Evolutionary conservation across 2,113 vertebrate species (phyloP), one percentile per base, ranked within the genome.

Genomic region (Brachionichthys hirsutus): DNA sequence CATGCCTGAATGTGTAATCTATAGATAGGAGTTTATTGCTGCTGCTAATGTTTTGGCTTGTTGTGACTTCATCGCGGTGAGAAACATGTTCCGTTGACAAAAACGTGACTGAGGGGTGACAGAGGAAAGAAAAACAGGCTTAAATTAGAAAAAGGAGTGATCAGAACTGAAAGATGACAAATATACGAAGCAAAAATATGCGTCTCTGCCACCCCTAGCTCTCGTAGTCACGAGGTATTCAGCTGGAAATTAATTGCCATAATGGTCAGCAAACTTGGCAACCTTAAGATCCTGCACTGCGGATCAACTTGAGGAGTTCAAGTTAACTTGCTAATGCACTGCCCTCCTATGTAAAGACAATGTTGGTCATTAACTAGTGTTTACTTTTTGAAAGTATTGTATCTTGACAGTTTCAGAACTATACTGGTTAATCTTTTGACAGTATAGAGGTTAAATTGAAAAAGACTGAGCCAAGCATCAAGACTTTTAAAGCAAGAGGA

Each of bases 221-320:
- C 53, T 70, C 75, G 24, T 30, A 30, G 24, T 30, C 24, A 30
- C 36, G 3, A 38, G 12, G 12, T 12, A 9, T 38, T 38, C 36
- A 38, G 6, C 0, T 38, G 24, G 24, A 30, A 30, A 30, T 38
- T 38, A 7, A 38, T 38, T 10, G 10, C 12, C 9, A 4, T 38
- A 9, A 38, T 38, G 36, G 36, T 38, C 36, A 12, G 36, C 36
- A 38, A 38, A 38, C 2, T 38, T 1, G 48, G 81, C 75, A 88
- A 89, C 81, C 86, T 89, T 44, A 70, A 86, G 84, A 86, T 90
- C 85, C 86, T 84, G 82, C 84, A 77, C 51, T 78, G 69, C 58
- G 77, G 67, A 59, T 78, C 73, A 81, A 58, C 63, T 73, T 77
- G 63, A 82, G 52, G 35, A 55, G 57, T 56, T 46, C n/a, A 30